Evolutionary conservation across 2,888 invertebrate genomes (phyloP).

Genomic region (Nymphalis c-album): DNA sequence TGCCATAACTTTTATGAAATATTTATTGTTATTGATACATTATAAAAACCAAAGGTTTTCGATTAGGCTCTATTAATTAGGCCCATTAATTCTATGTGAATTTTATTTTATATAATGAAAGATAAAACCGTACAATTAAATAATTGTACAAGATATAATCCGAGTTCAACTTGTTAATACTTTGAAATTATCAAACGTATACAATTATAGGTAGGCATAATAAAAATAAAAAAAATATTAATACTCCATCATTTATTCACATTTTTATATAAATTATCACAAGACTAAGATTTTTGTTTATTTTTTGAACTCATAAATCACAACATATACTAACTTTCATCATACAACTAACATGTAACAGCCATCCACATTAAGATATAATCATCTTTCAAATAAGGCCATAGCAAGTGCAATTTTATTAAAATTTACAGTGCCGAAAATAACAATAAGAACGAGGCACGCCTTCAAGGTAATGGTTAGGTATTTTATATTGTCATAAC

Average conservation of each 20-base stretch:
- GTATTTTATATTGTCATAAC: constrained; percentile 66
- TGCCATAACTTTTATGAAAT: no score
- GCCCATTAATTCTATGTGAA: no score
- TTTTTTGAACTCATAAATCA: constrained; percentile 79
- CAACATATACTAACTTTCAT: constrained; percentile 70
- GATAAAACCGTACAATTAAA: no score
- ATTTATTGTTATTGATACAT: no score
- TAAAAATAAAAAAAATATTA: constrained; percentile 51
- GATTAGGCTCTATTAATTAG: no score
- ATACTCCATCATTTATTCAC: constrained; percentile 80
- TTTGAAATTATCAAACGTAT: neutral
- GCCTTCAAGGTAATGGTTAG: constrained; percentile 49
- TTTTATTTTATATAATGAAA: no score
- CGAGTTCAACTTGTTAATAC: neutral
- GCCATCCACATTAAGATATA: constrained; percentile 57
- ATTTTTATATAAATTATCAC: constrained; percentile 80
- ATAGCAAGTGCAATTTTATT: constrained; percentile 59
- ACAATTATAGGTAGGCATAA: constrained; percentile 27
- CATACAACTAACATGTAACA: constrained; percentile 71
- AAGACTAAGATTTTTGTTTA: constrained; percentile 75
- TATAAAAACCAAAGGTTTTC: no score
- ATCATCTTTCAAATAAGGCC: constrained; percentile 72
- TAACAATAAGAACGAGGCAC: constrained; percentile 53
- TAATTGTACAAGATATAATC: no score
- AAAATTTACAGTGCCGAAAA: constrained; percentile 44